Percentiles rank a stretch among this genome's conserved stretches.
These are phyloP conservation scores for Parnassius mnemosyne DNA, from an alignment of 2,888 invertebrate genomes.

Conservation along the genomic window DNA sequence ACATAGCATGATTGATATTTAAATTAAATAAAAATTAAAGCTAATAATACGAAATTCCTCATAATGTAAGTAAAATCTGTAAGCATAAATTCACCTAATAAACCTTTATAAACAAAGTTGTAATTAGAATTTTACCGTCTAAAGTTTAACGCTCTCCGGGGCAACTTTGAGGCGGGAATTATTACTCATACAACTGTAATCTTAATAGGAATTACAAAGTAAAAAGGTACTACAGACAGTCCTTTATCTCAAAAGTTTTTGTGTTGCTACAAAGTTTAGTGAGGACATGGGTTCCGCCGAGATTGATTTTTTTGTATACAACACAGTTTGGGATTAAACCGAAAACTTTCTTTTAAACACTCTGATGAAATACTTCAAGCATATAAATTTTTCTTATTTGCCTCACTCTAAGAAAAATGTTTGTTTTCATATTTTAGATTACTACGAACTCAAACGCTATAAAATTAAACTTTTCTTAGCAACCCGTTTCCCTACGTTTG, in stretches of 20 bases:
- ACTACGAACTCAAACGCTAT: too few species aligned
- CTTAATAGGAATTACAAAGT: constrained; percentile 12
- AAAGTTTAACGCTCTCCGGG: constrained; percentile 2
- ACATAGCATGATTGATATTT: too few species aligned
- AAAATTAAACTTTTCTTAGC: too few species aligned
- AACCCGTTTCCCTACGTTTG: too few species aligned
- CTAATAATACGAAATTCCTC: too few species aligned
- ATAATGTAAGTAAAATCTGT: too few species aligned
- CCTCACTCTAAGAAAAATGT: too few species aligned
- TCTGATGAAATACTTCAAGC: too few species aligned
- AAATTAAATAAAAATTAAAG: too few species aligned
- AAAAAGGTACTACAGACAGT: constrained; percentile 3
- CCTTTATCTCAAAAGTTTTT: constrained; percentile 8
- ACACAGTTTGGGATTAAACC: background rate
- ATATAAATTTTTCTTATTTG: too few species aligned
- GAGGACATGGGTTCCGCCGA: constrained; percentile 6
- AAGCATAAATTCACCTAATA: too few species aligned
- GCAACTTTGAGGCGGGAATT: constrained; percentile 10
- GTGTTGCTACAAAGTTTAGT: constrained; percentile 4
- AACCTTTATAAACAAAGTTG: background rate
- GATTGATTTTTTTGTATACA: background rate
- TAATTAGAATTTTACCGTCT: constrained; percentile 6
- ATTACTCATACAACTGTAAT: constrained; percentile 14
- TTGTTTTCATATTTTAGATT: too few species aligned
- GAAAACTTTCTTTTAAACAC: background rate